Evolutionary conservation across 2,113 vertebrate species (phyloP).

Genomic region (Percopsis transmontana): DNA sequence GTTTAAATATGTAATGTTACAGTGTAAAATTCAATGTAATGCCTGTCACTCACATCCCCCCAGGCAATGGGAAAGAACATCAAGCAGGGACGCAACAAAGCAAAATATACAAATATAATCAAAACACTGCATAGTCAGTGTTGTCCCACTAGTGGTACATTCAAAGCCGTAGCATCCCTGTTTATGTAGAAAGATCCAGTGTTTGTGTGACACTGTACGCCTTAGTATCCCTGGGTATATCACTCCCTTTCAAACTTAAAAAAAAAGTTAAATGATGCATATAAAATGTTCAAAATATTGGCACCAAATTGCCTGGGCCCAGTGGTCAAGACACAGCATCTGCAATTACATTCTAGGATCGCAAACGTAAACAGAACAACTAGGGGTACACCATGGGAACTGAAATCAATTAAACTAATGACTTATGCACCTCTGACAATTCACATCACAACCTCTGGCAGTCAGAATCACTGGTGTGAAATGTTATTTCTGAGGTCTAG

Average conservation of each 20-base stretch:
- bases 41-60: slow-evolving; percentile 31
- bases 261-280: slow-evolving; percentile 30
- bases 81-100: slow-evolving; percentile 34
- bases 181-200: not conserved
- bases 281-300: slow-evolving; percentile 32
- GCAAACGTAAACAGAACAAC: not conserved
- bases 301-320: slow-evolving; percentile 7
- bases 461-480: not conserved
- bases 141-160: slow-evolving; percentile 14
- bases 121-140: slow-evolving; percentile 30
- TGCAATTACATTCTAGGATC: slow-evolving; percentile 5
- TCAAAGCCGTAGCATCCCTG: slow-evolving; percentile 18
- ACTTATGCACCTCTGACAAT: slow-evolving; percentile 6
- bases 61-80: slow-evolving; percentile 33
- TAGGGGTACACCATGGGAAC: slow-evolving; percentile 5
- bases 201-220: slow-evolving; percentile 27
- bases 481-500: not conserved
- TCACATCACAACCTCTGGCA: slow-evolving; percentile 1
- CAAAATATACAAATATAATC: slow-evolving; percentile 44
- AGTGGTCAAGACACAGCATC: slow-evolving; percentile 14
- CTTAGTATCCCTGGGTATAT: slow-evolving; percentile 36
- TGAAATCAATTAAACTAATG: slow-evolving; percentile 18
- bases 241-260: slow-evolving; percentile 28
- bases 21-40: slow-evolving; percentile 48
- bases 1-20: slow-evolving; percentile 51